Evolutionary conservation across 2,797 vertebrate species (phyloP), one percentile per base, ranked within the genome.

Genomic region (Thalassophryne amazonica): DNA sequence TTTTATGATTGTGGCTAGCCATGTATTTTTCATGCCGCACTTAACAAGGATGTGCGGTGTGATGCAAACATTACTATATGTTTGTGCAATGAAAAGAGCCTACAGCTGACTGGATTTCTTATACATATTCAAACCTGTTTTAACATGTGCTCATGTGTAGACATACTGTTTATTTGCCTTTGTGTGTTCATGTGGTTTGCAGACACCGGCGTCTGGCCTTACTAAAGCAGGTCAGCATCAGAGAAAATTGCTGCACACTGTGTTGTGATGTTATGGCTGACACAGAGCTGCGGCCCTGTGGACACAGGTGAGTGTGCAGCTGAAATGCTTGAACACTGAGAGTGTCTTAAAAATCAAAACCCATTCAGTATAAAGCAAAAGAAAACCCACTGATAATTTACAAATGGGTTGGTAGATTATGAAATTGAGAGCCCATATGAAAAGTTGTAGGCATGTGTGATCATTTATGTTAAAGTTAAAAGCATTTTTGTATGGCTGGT

Each of bases 221-320:
- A 83, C 66, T 99, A 76, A 98, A 96, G 87, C 96, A 99, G 90
- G 94, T 99, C 69, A 99, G 95, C 76, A 99, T 99, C 84, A 84
- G 93, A 74, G 97, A 99, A 79, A 98, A 99, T 90, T 99, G 96
- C 89, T 99, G 97, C 85, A 97, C 95, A 0, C 91, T 99, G 69
- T 99, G 97, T 76, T 99, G 97, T 54, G 97, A 99, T 51, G 92
- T 97, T 78, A 91, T 98, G 62, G 96, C 96, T 52, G 96, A 99
- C 91, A 99, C 97, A 2, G 95, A 98, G 68, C 86, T 99, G 77
- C 92, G 93, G 80, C 97, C 97, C 0, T 99, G 97, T 76, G 94
- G 94, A 88, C 97, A 99, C 74, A 95, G 96, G 95, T 99, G 91
- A 2, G 81, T 72, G 9, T 31, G 32, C 18, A 31, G 23, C 13